These are phyloP conservation scores for Alitta virens DNA, from an alignment of 2,888 invertebrate genomes.

Conservation along the genomic window DNA sequence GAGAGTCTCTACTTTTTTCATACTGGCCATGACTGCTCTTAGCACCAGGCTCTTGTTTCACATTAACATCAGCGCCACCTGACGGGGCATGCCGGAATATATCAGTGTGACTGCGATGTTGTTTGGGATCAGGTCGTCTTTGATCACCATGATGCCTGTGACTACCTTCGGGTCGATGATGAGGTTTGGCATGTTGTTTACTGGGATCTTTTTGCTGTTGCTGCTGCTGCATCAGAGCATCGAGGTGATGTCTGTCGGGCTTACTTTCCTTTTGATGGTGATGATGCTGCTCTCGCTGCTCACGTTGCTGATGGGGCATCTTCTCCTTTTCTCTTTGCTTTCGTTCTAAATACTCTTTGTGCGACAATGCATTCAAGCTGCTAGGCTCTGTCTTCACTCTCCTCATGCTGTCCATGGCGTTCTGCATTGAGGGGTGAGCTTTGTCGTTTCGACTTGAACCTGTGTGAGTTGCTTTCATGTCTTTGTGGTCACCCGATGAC, in stretches of 20 bases:
- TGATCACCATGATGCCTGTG: background rate
- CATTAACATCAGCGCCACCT: background rate
- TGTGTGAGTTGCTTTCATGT: no score
- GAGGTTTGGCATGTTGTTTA: background rate
- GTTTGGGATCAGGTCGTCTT: background rate
- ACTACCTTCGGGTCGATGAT: background rate
- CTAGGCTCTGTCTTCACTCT: slow-evolving; percentile 19
- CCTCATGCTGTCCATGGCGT: slow-evolving; percentile 1
- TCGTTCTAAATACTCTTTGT: slow-evolving; percentile 18
- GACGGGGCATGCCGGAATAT: background rate
- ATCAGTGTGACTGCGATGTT: background rate
- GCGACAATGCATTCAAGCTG: slow-evolving; percentile 8
- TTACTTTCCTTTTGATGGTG: background rate
- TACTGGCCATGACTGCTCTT: background rate
- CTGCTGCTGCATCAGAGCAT: background rate
- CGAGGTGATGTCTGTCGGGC: background rate
- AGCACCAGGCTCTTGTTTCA: background rate
- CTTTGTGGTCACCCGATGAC: no score
- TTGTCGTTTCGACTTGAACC: no score
- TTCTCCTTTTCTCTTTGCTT: slow-evolving; percentile 5
- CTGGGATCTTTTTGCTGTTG: background rate
- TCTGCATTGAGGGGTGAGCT: no score
- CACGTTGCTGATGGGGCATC: background rate
- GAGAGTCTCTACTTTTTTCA: background rate
- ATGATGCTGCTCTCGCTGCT: background rate